Conservation (phyloP, 1,140 invertebrate genomes). For the Oscheius sp. region DNA sequence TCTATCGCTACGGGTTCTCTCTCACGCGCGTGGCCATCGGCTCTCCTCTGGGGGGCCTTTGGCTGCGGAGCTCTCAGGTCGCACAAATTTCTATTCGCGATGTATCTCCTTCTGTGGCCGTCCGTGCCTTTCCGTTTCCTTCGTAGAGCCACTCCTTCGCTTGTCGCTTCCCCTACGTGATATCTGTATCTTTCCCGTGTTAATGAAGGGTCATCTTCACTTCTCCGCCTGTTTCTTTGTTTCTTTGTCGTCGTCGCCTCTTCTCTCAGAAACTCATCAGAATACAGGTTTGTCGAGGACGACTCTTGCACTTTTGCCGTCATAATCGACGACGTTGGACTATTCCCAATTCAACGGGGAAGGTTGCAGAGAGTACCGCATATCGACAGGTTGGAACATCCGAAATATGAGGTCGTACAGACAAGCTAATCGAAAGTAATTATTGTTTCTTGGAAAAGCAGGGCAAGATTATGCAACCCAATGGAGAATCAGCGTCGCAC, state of each 20-base stretch:
- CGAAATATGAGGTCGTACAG: no score
- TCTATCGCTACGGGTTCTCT: slow-evolving; percentile 6
- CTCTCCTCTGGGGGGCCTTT: no score
- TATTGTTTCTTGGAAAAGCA: no score
- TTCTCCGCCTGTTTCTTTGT: background rate
- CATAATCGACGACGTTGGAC: background rate
- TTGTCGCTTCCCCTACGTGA: slow-evolving; percentile 4
- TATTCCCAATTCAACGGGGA: background rate
- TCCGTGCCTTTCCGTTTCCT: background rate
- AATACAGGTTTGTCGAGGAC: slow-evolving; percentile 18
- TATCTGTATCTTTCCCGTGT: slow-evolving; percentile 6
- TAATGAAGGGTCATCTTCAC: background rate
- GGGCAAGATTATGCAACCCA: no score
- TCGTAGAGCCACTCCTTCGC: background rate
- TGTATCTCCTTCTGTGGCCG: background rate
- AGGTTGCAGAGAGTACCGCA: background rate
- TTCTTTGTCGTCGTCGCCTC: no score
- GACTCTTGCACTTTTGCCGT: slow-evolving; percentile 5
- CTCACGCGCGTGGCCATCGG: no score
- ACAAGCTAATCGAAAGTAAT: no score
- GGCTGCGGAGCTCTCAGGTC: background rate
- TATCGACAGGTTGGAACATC: slow-evolving; percentile 6
- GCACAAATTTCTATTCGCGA: background rate
- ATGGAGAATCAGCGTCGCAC: no score
- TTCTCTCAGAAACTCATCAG: background rate